These are phyloP conservation scores for Apis mellifera DNA, from an alignment of 1,140 invertebrate species.

Conservation along the genomic window DNA sequence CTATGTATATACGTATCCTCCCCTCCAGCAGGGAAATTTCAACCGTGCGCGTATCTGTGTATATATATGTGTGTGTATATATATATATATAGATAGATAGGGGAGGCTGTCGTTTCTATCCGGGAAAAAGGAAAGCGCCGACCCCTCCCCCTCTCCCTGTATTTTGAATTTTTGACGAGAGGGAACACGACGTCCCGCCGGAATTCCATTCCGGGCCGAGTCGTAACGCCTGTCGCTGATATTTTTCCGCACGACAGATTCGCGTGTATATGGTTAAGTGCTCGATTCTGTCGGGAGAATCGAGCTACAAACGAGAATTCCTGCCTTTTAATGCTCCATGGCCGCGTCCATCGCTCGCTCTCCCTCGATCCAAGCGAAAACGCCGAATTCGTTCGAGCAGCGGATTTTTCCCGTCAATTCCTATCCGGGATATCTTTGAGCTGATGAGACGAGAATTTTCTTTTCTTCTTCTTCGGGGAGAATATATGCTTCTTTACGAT, in stretches of 20 bases:
- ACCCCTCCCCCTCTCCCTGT: background rate
- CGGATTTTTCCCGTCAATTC: too few species aligned
- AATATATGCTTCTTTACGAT: too few species aligned
- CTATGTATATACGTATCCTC: too few species aligned
- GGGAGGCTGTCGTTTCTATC: too few species aligned
- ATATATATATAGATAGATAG: too few species aligned
- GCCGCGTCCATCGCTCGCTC: too few species aligned
- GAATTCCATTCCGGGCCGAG: slow-evolving; percentile 36
- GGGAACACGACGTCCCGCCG: slow-evolving; percentile 2
- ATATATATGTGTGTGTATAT: too few species aligned
- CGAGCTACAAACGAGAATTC: slow-evolving; percentile 45
- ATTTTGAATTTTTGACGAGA: slow-evolving; percentile 46
- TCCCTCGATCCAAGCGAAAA: slow-evolving; percentile 21
- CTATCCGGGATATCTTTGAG: too few species aligned
- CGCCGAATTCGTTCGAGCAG: background rate
- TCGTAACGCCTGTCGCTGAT: slow-evolving; percentile 35
- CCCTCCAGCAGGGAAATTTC: too few species aligned
- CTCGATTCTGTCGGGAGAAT: slow-evolving; percentile 42
- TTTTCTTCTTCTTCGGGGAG: too few species aligned
- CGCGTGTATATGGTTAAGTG: slow-evolving; percentile 45
- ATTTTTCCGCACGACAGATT: slow-evolving; percentile 48
- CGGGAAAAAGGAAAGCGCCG: background rate
- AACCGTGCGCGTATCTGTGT: too few species aligned
- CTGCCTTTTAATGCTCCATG: slow-evolving; percentile 18
- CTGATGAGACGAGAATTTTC: too few species aligned